Evolutionary conservation across 2,888 invertebrate species (phyloP), one percentile per base, ranked within the genome.

Genomic region (Meta bourneti): DNA sequence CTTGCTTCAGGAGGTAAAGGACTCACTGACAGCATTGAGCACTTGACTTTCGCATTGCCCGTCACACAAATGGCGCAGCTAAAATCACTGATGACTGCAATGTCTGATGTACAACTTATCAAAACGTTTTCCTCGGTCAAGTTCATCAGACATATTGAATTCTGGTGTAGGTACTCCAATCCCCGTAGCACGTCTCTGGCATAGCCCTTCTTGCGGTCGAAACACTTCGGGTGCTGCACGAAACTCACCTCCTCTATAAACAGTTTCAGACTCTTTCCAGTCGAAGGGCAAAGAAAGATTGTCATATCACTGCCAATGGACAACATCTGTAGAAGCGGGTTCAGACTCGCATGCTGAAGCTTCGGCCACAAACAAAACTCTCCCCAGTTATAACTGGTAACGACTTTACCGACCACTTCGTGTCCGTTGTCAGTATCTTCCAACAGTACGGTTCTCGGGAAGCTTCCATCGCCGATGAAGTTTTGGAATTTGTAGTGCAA

Each of bases 161-260:
- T 51, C 34, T 89, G 48, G 34, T 89, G 89, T 5, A 89, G 61
- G 34, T 89, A 89, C 34, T 83, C 83, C 49, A 89, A 19, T 13
- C 89, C 89, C 6, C 7, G 19, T 8, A 89, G 69, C 7, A 89
- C 48, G 52, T 84, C 78, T 70, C 16, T 70, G 7, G 61, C 52
- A n/a, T 89, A 89, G 6, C 49, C 20, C 54, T 52, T 89, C n/a
- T 89, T 89, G 8, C 89, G 71, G 11, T 89, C 71, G 78, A 89
- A 89, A 16, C 89, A 83, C 20, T 71, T 81, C 0, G 89, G 89
- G 34, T 89, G 89, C 34, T 83, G 78, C 34, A 71, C n/a, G 20
- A 89, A 89, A 77, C 48, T 78, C 1, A 13, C 13, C 16, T 89
- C 89, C 34, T 54, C 49, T 16, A 89, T 71, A 13, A 84, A 16